Conservation (phyloP, 2,888 invertebrate genomes). For the Tolmerus cingulatus region DNA sequence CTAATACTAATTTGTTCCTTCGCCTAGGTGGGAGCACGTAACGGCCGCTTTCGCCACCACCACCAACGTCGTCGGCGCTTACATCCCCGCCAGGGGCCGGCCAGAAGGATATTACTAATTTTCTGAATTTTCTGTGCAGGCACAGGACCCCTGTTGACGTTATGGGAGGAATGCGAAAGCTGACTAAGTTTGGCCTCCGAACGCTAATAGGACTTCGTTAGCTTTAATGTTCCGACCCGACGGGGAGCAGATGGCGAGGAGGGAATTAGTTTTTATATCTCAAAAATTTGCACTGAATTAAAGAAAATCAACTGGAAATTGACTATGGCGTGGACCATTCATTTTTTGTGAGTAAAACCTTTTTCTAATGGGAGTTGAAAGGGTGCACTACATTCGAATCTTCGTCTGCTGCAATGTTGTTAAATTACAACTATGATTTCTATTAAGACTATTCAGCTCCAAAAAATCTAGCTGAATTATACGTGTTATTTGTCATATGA, state of each 20-base stretch:
- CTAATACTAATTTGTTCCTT: slow-evolving; percentile 20
- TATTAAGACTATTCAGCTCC: not conserved
- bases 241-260: not conserved
- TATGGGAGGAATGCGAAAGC: not conserved
- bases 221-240: not conserved
- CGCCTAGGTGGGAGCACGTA: not conserved
- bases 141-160: not conserved
- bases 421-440: not conserved
- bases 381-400: not conserved
- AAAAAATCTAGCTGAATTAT: not conserved
- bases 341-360: not conserved
- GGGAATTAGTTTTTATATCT: not conserved
- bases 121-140: slow-evolving; percentile 11
- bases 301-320: not conserved
- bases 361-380: not conserved
- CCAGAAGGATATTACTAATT: slow-evolving; percentile 19
- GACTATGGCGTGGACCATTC: not conserved
- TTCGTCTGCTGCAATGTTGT: not conserved
- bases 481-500: not conserved
- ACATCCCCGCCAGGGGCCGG: not conserved
- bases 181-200: not conserved
- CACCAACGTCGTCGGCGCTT: not conserved
- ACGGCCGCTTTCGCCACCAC: not conserved
- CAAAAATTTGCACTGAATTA: not conserved
- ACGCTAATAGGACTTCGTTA: not conserved